Evolutionary conservation across 2,797 vertebrate species (phyloP), one percentile per base, ranked within the genome.

Genomic region (Oceanodroma leucorhoa): DNA sequence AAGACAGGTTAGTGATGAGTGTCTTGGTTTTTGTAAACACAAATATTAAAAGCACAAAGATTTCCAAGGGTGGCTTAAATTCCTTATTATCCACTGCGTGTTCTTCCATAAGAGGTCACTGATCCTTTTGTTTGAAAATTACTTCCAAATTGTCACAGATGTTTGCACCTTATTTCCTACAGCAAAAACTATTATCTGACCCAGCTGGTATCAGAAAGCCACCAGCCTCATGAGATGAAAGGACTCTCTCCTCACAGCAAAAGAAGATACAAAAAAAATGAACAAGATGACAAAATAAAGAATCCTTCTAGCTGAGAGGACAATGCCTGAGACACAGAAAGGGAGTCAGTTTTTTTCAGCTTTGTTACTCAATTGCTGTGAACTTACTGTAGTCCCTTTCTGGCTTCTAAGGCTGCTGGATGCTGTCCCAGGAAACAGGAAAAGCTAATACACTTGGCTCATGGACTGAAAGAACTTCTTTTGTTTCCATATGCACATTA

Each of bases 371-470:
- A 82, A 67, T 71, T 94, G 58, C 34, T 60, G 20, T 76, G 93
- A 87, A 72, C 55, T 94, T 65, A 40, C 14, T 77, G 55, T 34
- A 89, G 60, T 50, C 16, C 21, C 18, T 79, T 85, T 58, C 54
- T 65, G 51, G 65, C 88, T 86, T 90, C 70, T 76, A 69, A 91
- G 54, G 58, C n/a, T 86, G 72, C 65, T 94, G 83, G 72, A 94
- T 84, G 55, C 69, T 84, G 70, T 84, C 55, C 66, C 71, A 91
- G 45, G 62, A 88, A 91, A 86, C 16, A 60, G 55, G 81, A 95
- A 93, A 93, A 93, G 15, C 77, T 48, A 60, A 89, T 26, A 41
- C 27, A 53, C 51, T 90, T 78, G 87, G 40, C 60, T 85, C 3
- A 46, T 5, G 27, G 64, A 60, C 32, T 1, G 2, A 79, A 94